These are phyloP conservation scores for Pristionchus arcanus DNA, from an alignment of 2,888 invertebrate genomes.

Conservation along the genomic window DNA sequence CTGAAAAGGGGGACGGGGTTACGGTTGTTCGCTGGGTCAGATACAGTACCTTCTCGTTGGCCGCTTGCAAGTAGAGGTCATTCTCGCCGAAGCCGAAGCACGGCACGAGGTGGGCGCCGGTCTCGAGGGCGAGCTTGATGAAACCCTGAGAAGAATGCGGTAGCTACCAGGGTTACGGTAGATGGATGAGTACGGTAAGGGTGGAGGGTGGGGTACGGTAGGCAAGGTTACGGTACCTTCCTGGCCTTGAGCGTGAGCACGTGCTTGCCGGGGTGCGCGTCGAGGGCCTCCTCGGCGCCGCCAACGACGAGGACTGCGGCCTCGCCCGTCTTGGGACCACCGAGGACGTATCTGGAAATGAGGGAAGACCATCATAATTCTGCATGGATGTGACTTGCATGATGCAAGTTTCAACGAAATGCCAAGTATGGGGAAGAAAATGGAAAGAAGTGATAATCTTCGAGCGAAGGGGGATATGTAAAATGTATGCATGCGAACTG, in stretches of 20 bases:
- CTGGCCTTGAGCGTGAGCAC: constrained; percentile 68
- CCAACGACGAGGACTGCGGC: constrained; percentile 72
- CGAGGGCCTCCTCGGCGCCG: constrained; percentile 72
- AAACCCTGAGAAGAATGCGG: constrained; percentile 60
- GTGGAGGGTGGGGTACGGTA: background rate
- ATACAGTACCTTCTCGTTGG: constrained; percentile 47
- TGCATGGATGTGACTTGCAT: too few relatives aligned
- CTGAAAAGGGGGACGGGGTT: constrained; percentile 2
- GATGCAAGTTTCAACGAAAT: too few relatives aligned
- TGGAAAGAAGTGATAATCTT: too few relatives aligned
- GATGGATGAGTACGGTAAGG: background rate
- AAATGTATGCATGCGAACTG: too few relatives aligned
- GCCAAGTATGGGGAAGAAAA: too few relatives aligned
- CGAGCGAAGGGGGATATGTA: too few relatives aligned
- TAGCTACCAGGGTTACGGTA: background rate
- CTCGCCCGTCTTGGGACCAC: constrained; percentile 60
- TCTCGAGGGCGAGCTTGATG: constrained; percentile 66
- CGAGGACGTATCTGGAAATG: constrained; percentile 58
- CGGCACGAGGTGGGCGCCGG: constrained; percentile 80
- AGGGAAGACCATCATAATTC: background rate
- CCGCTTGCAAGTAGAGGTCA: constrained; percentile 77
- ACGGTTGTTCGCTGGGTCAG: background rate
- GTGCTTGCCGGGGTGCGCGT: constrained; percentile 71
- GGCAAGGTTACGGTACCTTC: constrained; percentile 50
- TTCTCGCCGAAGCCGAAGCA: constrained; percentile 81